Evolutionary conservation across 1,140 invertebrate species (phyloP), one percentile per base, ranked within the genome.

Genomic region (Battus philenor): DNA sequence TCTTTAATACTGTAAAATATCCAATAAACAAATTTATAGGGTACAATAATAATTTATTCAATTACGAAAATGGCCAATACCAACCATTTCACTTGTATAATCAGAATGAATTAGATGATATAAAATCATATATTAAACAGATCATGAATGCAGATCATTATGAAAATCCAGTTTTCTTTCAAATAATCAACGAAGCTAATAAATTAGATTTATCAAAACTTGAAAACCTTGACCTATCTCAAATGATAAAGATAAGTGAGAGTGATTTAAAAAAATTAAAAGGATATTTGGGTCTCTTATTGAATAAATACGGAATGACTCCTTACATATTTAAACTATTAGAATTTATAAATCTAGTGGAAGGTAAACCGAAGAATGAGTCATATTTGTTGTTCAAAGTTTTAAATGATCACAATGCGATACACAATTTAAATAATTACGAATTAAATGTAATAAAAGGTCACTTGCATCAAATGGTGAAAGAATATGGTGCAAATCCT

Each of bases 261-360:
- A 36, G 1, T 36, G 16, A 36, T 36, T 36, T 36, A 10, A 10
- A 22, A 2, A 2, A 36, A 18, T 20, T 36, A 2, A 36, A 36
- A 10, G 20, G 6, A 20, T 36, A 20, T 22, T 9, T 36, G 12
- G 20, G 6, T 22, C 1, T 36, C 1, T 18, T 36, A 36, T 22
- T 36, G 12, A 36, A 36, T 17, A 20, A 7, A 36, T 36, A 36
- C 2, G 33, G 33, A 20, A 36, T 36, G 16, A 36, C 33, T 22
- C 33, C 33, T 3, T 36, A 22, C 10, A 9, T 20, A 10, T 20
- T 36, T 20, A 36, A 5, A 20, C 33, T 36, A n/a, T 20, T 36
- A 9, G 33, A 36, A 36, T 36, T 18, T 7, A 16, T 36, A 1
- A 36, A 36, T 5, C 33, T 36, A 7, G 4, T 36, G n/a, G 16